Conservation (phyloP, 2,113 vertebrate species). For the Cisticola juncidis region DNA sequence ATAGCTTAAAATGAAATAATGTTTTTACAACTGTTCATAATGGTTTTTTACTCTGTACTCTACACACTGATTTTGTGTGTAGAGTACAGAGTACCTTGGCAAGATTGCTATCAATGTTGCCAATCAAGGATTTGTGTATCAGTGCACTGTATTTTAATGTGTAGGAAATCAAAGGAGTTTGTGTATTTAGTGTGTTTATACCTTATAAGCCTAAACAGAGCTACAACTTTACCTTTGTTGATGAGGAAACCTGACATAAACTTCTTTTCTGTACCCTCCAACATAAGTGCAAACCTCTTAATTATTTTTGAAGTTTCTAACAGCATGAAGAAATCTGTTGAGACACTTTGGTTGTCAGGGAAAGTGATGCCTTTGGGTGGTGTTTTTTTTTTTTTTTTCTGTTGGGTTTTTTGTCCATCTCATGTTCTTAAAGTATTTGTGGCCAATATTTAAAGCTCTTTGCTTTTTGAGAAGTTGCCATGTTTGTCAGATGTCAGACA, state of each 20-base stretch:
- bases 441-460: neutral
- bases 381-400: neutral
- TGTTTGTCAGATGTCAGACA: neutral
- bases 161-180: neutral
- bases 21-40: neutral
- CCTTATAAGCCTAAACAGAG: neutral
- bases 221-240: neutral
- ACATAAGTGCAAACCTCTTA: neutral
- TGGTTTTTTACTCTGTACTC: neutral
- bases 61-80: too few species aligned
- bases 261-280: neutral
- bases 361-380: neutral
- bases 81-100: too few species aligned
- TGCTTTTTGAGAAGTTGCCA: neutral
- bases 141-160: neutral
- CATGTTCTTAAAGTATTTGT: neutral
- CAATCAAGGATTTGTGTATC: neutral
- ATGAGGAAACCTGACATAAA: neutral
- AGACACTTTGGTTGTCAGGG: neutral
- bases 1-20: neutral
- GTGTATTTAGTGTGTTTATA: neutral
- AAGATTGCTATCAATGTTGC: accelerated
- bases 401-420: neutral
- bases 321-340: neutral
- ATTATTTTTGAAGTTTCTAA: neutral